phyloP scores from a whole-genome alignment of 1,140 invertebrate genomes.

The Pomacea maculata region DNA sequence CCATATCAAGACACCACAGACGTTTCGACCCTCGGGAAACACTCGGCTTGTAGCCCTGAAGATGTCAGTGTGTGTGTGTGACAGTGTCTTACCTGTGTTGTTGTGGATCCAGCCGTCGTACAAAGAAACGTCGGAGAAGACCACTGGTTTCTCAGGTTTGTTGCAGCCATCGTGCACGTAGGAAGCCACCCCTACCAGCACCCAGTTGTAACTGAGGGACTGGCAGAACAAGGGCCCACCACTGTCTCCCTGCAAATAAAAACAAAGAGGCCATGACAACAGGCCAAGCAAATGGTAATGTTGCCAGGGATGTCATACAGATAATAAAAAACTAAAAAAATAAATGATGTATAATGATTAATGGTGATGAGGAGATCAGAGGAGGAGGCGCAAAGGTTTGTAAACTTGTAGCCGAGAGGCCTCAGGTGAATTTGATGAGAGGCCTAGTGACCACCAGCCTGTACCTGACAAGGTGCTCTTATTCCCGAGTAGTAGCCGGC shows the following conservation, averaged over 20 bases:
- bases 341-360: no score
- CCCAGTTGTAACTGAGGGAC: slow-evolving; percentile 74
- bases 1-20: no score
- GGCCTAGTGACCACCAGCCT: slow-evolving; percentile 42
- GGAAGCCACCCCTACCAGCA: slow-evolving; percentile 81
- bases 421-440: no score
- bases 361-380: no score
- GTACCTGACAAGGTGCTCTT: slow-evolving; percentile 72
- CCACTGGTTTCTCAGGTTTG: slow-evolving; percentile 41
- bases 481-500: slow-evolving; percentile 56
- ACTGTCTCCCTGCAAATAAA: slow-evolving; percentile 79
- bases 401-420: no score
- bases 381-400: no score
- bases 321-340: no score
- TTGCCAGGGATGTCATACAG: background rate
- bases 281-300: background rate
- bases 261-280: background rate
- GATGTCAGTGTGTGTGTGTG: no score
- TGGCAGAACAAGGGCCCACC: slow-evolving; percentile 82
- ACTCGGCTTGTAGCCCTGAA: no score
- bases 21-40: no score
- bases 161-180: slow-evolving; percentile 51
- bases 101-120: slow-evolving; percentile 50
- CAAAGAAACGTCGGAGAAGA: slow-evolving; percentile 50
- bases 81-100: slow-evolving; percentile 40